phyloP scores from a whole-genome alignment of 2,797 vertebrate genomes.

The Moxostoma hubbsi region DNA sequence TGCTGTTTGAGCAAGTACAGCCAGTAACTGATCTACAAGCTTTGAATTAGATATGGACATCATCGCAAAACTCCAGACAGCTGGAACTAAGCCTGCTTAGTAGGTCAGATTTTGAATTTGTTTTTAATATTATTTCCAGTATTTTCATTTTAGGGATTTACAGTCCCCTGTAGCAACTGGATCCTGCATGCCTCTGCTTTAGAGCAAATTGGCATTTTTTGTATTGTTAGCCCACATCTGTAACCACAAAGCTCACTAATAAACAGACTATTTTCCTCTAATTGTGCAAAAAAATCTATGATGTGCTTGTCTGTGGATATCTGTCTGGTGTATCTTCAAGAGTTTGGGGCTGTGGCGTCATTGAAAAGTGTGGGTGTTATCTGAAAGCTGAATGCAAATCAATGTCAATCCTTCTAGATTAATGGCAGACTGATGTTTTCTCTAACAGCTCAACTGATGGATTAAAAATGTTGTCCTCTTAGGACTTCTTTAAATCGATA shows the following conservation, averaged over 20 bases:
- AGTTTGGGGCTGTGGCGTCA: not conserved
- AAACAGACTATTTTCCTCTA: too few relatives aligned
- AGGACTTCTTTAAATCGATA: conserved; percentile 1
- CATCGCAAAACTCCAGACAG: not conserved
- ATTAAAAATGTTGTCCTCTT: conserved; percentile 60
- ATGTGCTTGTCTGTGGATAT: not conserved
- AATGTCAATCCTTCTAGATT: conserved; percentile 65
- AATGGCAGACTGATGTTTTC: conserved; percentile 63
- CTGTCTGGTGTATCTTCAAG: not conserved
- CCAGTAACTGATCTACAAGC: not conserved
- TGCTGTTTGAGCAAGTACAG: not conserved
- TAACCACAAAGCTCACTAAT: too few relatives aligned
- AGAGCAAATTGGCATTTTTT: too few relatives aligned
- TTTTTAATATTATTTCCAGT: too few relatives aligned
- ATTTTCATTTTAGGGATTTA: too few relatives aligned
- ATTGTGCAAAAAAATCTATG: not conserved
- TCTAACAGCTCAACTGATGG: conserved; percentile 49
- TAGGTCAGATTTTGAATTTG: too few relatives aligned
- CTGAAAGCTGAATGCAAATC: conserved; percentile 3
- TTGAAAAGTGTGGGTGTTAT: conserved; percentile 15
- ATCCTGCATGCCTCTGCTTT: too few relatives aligned
- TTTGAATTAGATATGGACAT: conserved; percentile 3
- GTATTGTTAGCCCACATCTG: too few relatives aligned
- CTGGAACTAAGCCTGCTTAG: not conserved
- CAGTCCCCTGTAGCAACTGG: too few relatives aligned